Evolutionary conservation across 2,113 vertebrate species (phyloP), one percentile per base, ranked within the genome.

Genomic region (Phaetusa simplex): DNA sequence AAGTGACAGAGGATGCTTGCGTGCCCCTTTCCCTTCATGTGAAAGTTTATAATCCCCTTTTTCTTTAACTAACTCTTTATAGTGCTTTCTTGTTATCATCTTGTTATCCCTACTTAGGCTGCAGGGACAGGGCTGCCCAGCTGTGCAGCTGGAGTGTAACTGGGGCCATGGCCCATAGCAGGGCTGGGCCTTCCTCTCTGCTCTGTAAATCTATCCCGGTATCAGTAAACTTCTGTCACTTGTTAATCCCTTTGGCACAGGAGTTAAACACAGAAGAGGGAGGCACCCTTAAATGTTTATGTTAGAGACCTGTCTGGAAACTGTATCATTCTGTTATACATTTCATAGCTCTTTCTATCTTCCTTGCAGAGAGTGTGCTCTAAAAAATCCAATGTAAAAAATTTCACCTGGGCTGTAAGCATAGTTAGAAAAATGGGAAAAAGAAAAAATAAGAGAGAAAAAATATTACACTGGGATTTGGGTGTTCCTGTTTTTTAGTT

Each of bases 211-310:
- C 89, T 71, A 17, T 73, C 26, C 42, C 59, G 83, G 7, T 89
- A 76, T 94, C 95, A 93, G 83, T 71, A 93, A 93, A 91, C 89
- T 86, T 27, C 65, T 84, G 93, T 92, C 93, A 55, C 56, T 91
- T 11, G 8, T 14, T 93, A 71, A 94, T 93, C 89, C 42, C 65
- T 74, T 50, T 78, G 93, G 81, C 89, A 32, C 53, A 16, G 27
- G 8, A 80, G 19, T 83, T 70, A 56, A n/a, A 80, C 42, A 22
- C 14, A 26, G 55, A 64, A 58, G 34, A 92, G 90, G 77, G 81
- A 97, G 72, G 81, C 55, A 71, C 80, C 64, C n/a, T 45, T 27
- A 21, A 56, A 40, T 61, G 83, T 91, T 94, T 82, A 71, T 12
- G 1, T n/a, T 64, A n/a, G 55, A 59, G 83, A 84, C 38, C 56